These are phyloP conservation scores for Telmatochromis sp. DNA, from an alignment of 2,113 vertebrate species.

Conservation along the genomic window DNA sequence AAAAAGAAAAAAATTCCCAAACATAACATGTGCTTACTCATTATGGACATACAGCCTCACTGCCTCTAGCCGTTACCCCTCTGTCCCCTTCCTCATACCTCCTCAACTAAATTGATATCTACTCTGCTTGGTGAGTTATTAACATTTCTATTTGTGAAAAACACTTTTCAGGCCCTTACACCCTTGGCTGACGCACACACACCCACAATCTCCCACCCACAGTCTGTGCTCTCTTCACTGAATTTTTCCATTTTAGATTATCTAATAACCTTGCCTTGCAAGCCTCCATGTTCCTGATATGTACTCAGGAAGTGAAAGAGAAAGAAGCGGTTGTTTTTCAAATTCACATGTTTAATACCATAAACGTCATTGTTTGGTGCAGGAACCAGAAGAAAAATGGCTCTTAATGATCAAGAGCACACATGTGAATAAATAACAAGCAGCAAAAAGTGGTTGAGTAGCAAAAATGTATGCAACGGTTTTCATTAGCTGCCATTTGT, in stretches of 20 bases:
- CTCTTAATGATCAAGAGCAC: not conserved
- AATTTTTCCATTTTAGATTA: slow-evolving; percentile 68
- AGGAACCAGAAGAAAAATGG: not conserved
- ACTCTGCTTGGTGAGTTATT: slow-evolving; percentile 54
- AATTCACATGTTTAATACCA: not conserved
- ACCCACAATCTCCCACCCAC: slow-evolving; percentile 12
- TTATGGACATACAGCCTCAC: not conserved
- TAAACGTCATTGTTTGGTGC: not conserved
- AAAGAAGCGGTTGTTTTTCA: not conserved
- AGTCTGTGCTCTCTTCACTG: slow-evolving; percentile 31
- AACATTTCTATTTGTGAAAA: slow-evolving; percentile 68
- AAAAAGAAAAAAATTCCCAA: not conserved
- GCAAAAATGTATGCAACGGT: not conserved
- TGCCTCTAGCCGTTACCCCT: not conserved
- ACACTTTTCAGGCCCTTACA: slow-evolving; percentile 45
- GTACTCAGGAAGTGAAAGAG: not conserved
- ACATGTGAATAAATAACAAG: not conserved
- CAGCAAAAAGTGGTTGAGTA: not conserved
- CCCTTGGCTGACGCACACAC: slow-evolving; percentile 49
- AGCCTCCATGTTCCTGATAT: slow-evolving; percentile 36
- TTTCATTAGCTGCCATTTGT: not conserved
- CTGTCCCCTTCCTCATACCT: slow-evolving; percentile 7
- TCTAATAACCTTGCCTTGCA: slow-evolving; percentile 34
- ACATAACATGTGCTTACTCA: not conserved
- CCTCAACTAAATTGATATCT: slow-evolving; percentile 41